Evolutionary conservation across 2,888 invertebrate species (phyloP), one percentile per base, ranked within the genome.

Genomic region (Parnassius glacialis): DNA sequence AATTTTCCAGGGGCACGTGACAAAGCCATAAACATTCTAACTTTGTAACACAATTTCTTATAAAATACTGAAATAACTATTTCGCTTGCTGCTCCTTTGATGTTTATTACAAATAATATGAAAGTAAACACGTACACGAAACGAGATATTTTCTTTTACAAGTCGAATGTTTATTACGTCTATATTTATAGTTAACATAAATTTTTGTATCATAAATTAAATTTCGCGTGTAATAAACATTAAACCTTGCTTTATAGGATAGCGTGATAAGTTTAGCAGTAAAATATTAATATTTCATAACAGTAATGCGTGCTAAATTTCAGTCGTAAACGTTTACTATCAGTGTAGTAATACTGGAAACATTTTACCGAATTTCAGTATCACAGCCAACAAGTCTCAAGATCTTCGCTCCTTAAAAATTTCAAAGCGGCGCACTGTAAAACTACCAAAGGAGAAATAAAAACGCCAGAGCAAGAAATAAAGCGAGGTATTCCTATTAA

Each of bases 401-500:
- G 60, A 64, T 52, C 44, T 45, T 47, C 51, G 10, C 52, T 45
- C 66, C 65, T 70, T 75, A 66, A 74, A 73, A 74, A 70, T 74
- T 75, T 71, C 70, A 76, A 75, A 78, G 72, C 69, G 53, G 57
- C 64, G 68, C 62, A 64, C 66, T 65, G 69, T 70, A 66, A 69
- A 75, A 72, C 72, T 72, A 78, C 66, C 53, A 11, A 61, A 70
- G 70, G 71, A 74, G 69, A 72, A 76, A 76, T 79, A 80, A 74
- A 72, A 72, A 74, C 67, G 68, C 65, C 59, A 59, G 62, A 76
- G 13, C 48, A 48, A 13, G 76, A 79, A 80, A 78, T 75, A 77
- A 74, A 58, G 68, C 72, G 70, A 34, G 73, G 68, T 72, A 59
- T 73, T 72, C 72, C 54, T 65, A 62, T 67, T 70, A 64, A 70